phyloP scores from a whole-genome alignment of 2,888 invertebrate species.

The Limnephilus marmoratus region DNA sequence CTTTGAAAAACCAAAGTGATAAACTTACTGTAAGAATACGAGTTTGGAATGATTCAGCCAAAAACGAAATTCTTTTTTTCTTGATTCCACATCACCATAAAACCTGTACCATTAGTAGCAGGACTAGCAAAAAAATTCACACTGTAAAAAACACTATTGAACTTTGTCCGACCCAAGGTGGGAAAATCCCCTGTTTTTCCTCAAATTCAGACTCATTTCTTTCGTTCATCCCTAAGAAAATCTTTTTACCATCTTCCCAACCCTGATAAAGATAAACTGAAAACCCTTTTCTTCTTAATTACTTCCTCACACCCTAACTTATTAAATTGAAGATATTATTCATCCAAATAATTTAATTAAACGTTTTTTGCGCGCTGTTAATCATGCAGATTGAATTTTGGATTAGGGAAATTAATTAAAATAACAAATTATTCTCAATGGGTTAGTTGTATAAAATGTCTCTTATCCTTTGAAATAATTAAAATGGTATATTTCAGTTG shows the following conservation, averaged over 20 bases:
- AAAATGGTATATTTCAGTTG: neutral
- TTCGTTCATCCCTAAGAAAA: neutral
- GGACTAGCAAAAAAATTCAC: neutral
- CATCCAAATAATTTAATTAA: neutral
- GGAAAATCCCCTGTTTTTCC: neutral
- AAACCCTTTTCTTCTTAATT: neutral
- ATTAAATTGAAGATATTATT: neutral
- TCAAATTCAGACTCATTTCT: neutral
- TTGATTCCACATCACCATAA: neutral
- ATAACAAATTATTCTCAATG: neutral
- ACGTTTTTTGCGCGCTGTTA: neutral
- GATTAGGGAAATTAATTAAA: neutral
- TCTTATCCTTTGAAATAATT: neutral
- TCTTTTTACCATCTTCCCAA: neutral
- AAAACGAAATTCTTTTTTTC: neutral
- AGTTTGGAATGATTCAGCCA: neutral
- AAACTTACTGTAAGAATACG: neutral
- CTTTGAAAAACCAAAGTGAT: neutral
- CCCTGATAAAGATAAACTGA: neutral
- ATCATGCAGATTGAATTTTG: neutral
- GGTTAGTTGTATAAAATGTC: neutral
- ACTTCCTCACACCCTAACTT: neutral
- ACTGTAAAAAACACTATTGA: neutral
- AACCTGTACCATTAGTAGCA: neutral
- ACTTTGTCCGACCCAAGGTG: neutral